Conservation (phyloP, 2,888 invertebrate species). For the Drosophila subsilvestris region DNA sequence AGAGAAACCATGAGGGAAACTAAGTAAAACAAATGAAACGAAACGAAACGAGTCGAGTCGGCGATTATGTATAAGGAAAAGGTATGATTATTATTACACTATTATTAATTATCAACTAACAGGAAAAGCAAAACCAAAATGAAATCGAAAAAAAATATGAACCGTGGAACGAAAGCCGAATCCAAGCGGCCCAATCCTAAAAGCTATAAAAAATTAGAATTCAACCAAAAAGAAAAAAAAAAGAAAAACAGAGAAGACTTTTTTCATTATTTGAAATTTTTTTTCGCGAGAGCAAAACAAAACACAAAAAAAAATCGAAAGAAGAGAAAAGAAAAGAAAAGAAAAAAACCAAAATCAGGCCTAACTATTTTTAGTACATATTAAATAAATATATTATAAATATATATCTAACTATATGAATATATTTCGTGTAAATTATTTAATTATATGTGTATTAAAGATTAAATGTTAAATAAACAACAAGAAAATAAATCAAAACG, state of each 20-base stretch:
- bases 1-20: slow-evolving; percentile 35
- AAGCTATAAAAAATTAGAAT: slow-evolving; percentile 36
- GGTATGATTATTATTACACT: slow-evolving; percentile 73
- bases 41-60: neutral
- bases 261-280: slow-evolving; percentile 29
- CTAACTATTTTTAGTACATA: slow-evolving; percentile 72
- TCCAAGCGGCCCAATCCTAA: slow-evolving; percentile 9
- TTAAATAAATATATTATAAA: slow-evolving; percentile 51
- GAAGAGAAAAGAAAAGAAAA: neutral
- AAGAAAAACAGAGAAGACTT: slow-evolving; percentile 34
- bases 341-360: slow-evolving; percentile 56
- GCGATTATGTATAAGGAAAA: slow-evolving; percentile 45
- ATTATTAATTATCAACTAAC: slow-evolving; percentile 67
- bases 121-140: slow-evolving; percentile 38
- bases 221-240: slow-evolving; percentile 38
- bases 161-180: slow-evolving; percentile 17
- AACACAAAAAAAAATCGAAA: slow-evolving; percentile 23
- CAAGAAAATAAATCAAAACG: slow-evolving; percentile 47
- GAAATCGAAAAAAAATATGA: neutral
- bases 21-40: slow-evolving; percentile 43
- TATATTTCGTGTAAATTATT: slow-evolving; percentile 76
- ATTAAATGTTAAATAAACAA: slow-evolving; percentile 68
- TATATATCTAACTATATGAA: slow-evolving; percentile 51
- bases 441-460: slow-evolving; percentile 78
- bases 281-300: slow-evolving; percentile 39